phyloP scores from a whole-genome alignment of 1,140 invertebrate genomes.

The Watersipora subatra region DNA sequence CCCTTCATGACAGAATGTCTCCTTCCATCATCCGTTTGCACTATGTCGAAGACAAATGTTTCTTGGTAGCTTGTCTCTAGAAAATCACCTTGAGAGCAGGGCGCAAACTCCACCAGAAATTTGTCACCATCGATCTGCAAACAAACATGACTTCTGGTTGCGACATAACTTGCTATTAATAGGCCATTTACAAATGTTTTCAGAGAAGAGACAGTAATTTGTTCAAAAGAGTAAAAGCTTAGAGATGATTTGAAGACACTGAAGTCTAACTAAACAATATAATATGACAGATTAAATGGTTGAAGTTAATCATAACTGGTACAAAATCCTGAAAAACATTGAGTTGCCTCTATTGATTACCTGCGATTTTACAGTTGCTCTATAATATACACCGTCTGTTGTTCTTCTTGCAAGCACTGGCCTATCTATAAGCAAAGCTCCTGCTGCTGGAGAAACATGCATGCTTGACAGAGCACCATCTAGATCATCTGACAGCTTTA shows the following conservation, averaged over 20 bases:
- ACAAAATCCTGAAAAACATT: too few species aligned
- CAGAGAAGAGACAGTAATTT: too few species aligned
- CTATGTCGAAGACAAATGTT: constrained; percentile 31
- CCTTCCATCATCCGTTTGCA: constrained; percentile 25
- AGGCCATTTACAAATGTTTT: too few species aligned
- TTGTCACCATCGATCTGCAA: constrained; percentile 26
- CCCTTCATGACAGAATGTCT: constrained; percentile 24
- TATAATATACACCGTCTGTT: constrained; percentile 36
- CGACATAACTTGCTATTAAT: too few species aligned
- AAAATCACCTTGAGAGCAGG: constrained; percentile 27
- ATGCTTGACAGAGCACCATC: constrained; percentile 13
- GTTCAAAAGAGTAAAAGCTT: too few species aligned
- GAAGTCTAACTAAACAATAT: too few species aligned
- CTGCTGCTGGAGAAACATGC: constrained; percentile 27
- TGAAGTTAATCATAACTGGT: too few species aligned
- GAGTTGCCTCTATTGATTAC: too few species aligned
- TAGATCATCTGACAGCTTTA: constrained; percentile 23
- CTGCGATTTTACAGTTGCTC: constrained; percentile 35
- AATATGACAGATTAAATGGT: too few species aligned
- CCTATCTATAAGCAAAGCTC: constrained; percentile 30
- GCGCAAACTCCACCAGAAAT: constrained; percentile 32
- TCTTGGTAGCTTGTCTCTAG: constrained; percentile 29
- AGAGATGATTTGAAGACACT: too few species aligned
- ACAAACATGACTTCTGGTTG: too few species aligned
- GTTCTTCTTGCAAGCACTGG: constrained; percentile 29